Evolutionary conservation across 2,888 invertebrate genomes (phyloP), one percentile per base, ranked within the genome.

Genomic region (Colostygia pectinataria): DNA sequence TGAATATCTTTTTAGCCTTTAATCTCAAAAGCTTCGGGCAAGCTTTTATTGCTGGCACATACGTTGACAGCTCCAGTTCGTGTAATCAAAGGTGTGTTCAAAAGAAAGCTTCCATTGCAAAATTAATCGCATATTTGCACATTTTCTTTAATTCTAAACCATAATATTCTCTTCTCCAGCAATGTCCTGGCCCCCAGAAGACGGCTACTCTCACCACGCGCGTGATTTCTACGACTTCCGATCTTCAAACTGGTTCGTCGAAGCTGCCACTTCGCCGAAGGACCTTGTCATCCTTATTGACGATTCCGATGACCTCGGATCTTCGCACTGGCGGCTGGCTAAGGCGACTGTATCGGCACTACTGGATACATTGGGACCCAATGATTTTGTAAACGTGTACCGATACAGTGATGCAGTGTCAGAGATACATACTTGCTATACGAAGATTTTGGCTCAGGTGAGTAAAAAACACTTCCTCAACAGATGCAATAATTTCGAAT

Each of bases 341-440:
- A 94, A 95, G 72, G 95, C 95, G 12, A 98, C 98, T 0, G 96
- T 97, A 0, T 94, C 95, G 44, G 95, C 96, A 9, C 95, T 99
- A 52, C 91, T 99, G 56, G 97, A 99, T 63, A 99, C 99, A 0
- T 92, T 99, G 3, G 97, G 97, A 1, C 98, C 99, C 61, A 96
- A 99, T 76, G 99, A 99, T 83, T 99, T 96, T 78, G 98, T 99
- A 43, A 99, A 99, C 77, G 94, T 99, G 36, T 96, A 96, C 71
- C 93, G 95, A 77, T 99, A 98, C 83, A 95, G 97, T 29, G 96
- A 97, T 42, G 91, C 92, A 0, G 94, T 96, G 0, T 92, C 94
- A 34, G 97, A 97, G 57, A 93, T 98, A 4, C 96, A 98, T 56
- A 93, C 95, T 0, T 99, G 99, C 74, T 98, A 97, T 77, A 95